Conservation (phyloP, 2,113 vertebrate species). For the Lycocorax pyrrhopterus region DNA sequence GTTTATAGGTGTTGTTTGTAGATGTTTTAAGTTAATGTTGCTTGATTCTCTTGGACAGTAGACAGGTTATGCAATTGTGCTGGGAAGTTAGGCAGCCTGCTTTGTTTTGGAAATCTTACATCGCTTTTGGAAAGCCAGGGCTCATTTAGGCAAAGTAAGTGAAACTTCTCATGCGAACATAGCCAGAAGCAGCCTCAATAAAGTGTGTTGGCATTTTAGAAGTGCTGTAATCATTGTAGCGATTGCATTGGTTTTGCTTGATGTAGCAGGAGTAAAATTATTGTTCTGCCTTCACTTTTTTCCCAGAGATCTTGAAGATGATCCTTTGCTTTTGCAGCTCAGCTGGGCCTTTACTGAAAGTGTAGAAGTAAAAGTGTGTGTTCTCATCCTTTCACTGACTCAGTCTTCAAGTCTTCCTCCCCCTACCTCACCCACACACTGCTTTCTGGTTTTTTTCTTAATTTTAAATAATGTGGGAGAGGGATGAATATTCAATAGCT, state of each 20-base stretch:
- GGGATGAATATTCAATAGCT: neutral
- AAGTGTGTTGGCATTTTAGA: neutral
- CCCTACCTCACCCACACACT: neutral
- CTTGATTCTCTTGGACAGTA: neutral
- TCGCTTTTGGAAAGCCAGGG: neutral
- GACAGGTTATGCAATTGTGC: neutral
- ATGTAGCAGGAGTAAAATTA: neutral
- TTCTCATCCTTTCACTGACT: slow-evolving; percentile 31
- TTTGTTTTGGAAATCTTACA: neutral
- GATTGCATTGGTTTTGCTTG: neutral
- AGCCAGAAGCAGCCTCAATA: neutral
- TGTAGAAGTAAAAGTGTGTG: neutral
- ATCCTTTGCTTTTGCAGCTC: neutral
- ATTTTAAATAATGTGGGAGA: neutral
- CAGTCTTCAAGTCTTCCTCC: slow-evolving; percentile 4
- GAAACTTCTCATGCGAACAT: neutral
- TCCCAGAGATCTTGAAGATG: neutral
- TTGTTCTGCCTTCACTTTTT: neutral
- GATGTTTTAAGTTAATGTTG: neutral
- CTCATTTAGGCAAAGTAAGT: neutral
- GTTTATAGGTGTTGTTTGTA: neutral
- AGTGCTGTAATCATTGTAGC: neutral
- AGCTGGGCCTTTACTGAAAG: neutral
- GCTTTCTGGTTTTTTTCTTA: slow-evolving; percentile 3
- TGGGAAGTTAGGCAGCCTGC: neutral